Evolutionary conservation across 2,113 vertebrate species (phyloP), one percentile per base, ranked within the genome.

Genomic region (Hylia prasina): DNA sequence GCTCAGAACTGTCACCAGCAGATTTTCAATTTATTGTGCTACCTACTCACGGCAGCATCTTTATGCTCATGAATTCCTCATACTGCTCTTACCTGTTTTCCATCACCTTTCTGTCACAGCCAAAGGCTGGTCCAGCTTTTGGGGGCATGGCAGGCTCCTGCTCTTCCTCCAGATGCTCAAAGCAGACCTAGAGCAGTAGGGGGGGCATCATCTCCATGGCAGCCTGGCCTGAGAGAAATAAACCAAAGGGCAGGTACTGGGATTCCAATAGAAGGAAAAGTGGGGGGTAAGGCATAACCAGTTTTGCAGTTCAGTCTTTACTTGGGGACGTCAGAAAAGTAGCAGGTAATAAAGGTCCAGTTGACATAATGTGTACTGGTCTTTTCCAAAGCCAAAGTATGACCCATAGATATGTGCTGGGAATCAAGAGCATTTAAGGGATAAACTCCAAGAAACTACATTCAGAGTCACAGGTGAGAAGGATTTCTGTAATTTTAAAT

Each of bases 271-370:
- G 58, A 42, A 98, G 97, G 78, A 97, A 98, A 83, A 98, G 60
- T 51, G 98, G 98, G 53, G 98, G 98, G 98, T 99, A 93, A 98
- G 97, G 70, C 89, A 88, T 50, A 31, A 47, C 31, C 5, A 21
- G 0, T 78, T 83, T 24, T 80, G 44, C 39, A 57, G 20, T 33
- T 94, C 35, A n/a, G 15, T 28, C 31, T 91, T 87, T 60, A 28
- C 33, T 69, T 89, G n/a, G 45, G 25, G 30, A 23, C 82, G 35
- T 37, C 51, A 78, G 40, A 44, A 35, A 66, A 73, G 33, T 1
- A 82, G 15, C 1, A 2, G 35, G 21, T 51, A 28, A 28, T 66
- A 39, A n/a, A 39, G 50, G 68, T 50, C 22, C 18, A 9, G 16
- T 7, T 57, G 13, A 24, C 15, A 13, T 23, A 66, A 40, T 9